Percentiles rank a stretch among this genome's conserved stretches.
phyloP scores from a whole-genome alignment of 2,888 invertebrate genomes.

The Cosmia trapezina region DNA sequence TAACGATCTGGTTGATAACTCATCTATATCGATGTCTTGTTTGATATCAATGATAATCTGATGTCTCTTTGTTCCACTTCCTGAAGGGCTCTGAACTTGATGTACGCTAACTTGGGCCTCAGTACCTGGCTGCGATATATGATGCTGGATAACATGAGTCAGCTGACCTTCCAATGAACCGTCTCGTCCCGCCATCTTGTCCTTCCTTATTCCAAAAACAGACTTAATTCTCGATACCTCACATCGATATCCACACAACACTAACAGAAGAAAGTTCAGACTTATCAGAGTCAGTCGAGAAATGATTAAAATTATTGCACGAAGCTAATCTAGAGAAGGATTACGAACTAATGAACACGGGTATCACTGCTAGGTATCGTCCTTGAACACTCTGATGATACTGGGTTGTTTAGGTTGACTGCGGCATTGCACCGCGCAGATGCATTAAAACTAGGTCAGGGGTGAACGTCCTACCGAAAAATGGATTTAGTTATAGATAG shows the following conservation, averaged over 20 bases:
- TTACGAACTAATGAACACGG: slow-evolving; percentile 86
- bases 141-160: slow-evolving; percentile 86
- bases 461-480: slow-evolving; percentile 80
- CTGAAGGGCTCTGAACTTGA: slow-evolving; percentile 83
- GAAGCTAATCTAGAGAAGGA: slow-evolving; percentile 68
- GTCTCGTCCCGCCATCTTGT: slow-evolving; percentile 84
- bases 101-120: slow-evolving; percentile 88
- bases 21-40: slow-evolving; percentile 88
- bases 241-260: slow-evolving; percentile 61
- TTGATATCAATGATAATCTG: slow-evolving; percentile 89
- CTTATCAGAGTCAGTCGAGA: slow-evolving; percentile 81
- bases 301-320: slow-evolving; percentile 74
- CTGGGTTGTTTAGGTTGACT: slow-evolving; percentile 70
- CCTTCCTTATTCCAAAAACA: slow-evolving; percentile 65
- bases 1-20: slow-evolving; percentile 85
- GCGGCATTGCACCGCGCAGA: slow-evolving; percentile 82
- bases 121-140: slow-evolving; percentile 80
- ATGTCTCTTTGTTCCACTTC: slow-evolving; percentile 84
- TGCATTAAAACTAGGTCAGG: slow-evolving; percentile 85
- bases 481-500: slow-evolving; percentile 70
- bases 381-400: slow-evolving; percentile 74
- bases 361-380: slow-evolving; percentile 77
- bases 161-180: slow-evolving; percentile 82
- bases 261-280: slow-evolving; percentile 74
- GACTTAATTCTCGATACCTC: slow-evolving; percentile 67